Evolutionary conservation across 2,113 vertebrate genomes (phyloP), one percentile per base, ranked within the genome.

Genomic region (Atlantisia rogersi): DNA sequence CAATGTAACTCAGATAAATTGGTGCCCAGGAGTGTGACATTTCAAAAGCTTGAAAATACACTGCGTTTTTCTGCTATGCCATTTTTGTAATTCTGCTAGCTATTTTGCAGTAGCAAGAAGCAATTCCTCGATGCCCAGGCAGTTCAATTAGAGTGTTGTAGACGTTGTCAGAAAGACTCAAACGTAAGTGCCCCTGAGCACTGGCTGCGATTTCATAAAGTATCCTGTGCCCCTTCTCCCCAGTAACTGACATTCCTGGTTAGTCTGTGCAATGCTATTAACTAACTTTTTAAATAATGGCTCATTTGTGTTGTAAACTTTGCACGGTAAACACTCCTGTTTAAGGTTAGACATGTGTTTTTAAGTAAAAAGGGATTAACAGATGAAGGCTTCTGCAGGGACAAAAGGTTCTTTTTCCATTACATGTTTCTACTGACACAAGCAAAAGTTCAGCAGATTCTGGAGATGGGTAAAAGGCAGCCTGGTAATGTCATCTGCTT

Each of bases 1-100:
- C 96, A 97, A 87, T 97, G 87, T 97, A 98, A 98, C 98, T 97
- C 97, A 98, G 97, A 98, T 98, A 96, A 98, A 98, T 98, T 98
- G 96, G 96, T 96, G 91, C 95, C 96, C 92, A 97, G 95, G 95
- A 97, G 89, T 97, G 94, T 98, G 97, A 97, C 97, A 96, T 97
- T 98, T 98, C 97, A 97, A 97, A 96, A 97, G 97, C 92, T 91
- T 82, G 73, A 92, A 96, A 97, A 96, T 96, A 93, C 94, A 87
- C 91, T 93, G 42, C 80, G 90, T 97, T 97, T 98, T 97, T 93
- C 95, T 91, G 90, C 88, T 92, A 97, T 95, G 14, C 97, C 96
- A 96, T 94, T 98, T 97, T 95, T 90, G 93, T 94, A 91, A 98
- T 97, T 97, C 91, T 90, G 69, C 82, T 86, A 82, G 92, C 93